These are phyloP conservation scores for Apoda limacodes DNA, from an alignment of 2,888 invertebrate species.

Conservation along the genomic window DNA sequence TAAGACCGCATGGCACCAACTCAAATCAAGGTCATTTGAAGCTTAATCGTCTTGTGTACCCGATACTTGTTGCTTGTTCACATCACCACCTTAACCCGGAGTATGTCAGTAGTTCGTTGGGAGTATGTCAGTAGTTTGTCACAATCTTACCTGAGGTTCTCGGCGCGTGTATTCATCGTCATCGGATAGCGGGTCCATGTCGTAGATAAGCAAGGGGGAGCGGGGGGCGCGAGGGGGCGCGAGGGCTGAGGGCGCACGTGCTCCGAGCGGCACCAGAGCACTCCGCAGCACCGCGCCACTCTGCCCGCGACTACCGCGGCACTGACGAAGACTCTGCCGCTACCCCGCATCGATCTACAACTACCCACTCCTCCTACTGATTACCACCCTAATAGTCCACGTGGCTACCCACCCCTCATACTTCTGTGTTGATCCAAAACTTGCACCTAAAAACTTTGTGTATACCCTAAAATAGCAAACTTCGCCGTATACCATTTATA, in stretches of 20 bases:
- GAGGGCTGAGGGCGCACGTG: conserved; percentile 43
- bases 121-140: too few relatives aligned
- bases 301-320: conserved; percentile 61
- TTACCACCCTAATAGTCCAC: conserved; percentile 25
- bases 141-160: conserved; percentile 55
- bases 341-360: conserved; percentile 24
- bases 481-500: too few relatives aligned
- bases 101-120: conserved; percentile 2
- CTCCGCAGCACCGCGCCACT: conserved; percentile 42
- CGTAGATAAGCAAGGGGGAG: conserved; percentile 29
- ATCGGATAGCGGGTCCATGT: conserved; percentile 66
- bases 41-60: conserved; percentile 29
- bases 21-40: conserved; percentile 48
- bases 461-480: too few relatives aligned
- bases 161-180: conserved; percentile 61
- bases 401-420: conserved; percentile 21
- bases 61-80: conserved; percentile 54
- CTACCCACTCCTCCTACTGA: conserved; percentile 48
- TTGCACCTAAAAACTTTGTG: background rate
- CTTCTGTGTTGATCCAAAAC: background rate
- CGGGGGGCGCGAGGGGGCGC: conserved; percentile 26
- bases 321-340: conserved; percentile 36
- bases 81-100: conserved; percentile 11
- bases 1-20: conserved; percentile 35
- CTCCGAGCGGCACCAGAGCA: conserved; percentile 38